phyloP scores from a whole-genome alignment of 2,797 vertebrate genomes.

The Gambusia yucatana region DNA sequence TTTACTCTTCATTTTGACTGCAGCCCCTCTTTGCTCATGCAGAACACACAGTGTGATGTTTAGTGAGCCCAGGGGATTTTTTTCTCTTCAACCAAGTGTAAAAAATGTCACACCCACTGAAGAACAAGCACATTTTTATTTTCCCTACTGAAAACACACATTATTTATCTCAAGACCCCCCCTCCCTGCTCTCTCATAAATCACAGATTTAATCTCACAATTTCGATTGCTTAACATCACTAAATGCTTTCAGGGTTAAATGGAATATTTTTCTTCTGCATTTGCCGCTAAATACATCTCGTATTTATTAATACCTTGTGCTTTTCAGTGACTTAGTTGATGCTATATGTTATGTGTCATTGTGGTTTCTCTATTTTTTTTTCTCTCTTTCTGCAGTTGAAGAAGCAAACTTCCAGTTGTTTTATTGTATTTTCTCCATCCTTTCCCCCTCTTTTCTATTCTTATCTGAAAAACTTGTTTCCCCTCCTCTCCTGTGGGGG shows the following conservation, averaged over 20 bases:
- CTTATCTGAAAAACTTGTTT: too few species aligned
- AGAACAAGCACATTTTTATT: slow-evolving; percentile 49
- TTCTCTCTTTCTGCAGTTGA: too few species aligned
- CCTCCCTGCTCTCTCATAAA: slow-evolving; percentile 2
- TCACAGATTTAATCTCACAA: slow-evolving; percentile 4
- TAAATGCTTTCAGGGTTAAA: not conserved
- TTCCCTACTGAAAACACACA: slow-evolving; percentile 28
- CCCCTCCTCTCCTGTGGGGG: too few species aligned
- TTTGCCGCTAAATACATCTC: too few species aligned
- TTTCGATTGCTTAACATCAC: not conserved
- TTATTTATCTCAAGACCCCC: not conserved
- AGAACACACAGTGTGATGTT: slow-evolving; percentile 34
- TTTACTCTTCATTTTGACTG: not conserved
- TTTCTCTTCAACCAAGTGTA: slow-evolving; percentile 29
- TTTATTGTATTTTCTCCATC: too few species aligned
- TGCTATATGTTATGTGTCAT: too few species aligned
- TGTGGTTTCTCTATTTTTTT: too few species aligned
- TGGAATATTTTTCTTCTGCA: not conserved
- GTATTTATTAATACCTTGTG: too few species aligned
- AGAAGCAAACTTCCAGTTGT: too few species aligned
- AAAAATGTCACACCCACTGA: slow-evolving; percentile 50
- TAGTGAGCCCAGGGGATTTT: slow-evolving; percentile 48
- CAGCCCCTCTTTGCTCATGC: not conserved
- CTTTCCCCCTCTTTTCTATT: too few species aligned
- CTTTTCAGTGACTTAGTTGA: too few species aligned